A percentile compares a stretch with the other conserved stretches of the same genome.
Evolutionary conservation across 2,888 invertebrate species (phyloP).

Genomic region (Chrysolina americana): DNA sequence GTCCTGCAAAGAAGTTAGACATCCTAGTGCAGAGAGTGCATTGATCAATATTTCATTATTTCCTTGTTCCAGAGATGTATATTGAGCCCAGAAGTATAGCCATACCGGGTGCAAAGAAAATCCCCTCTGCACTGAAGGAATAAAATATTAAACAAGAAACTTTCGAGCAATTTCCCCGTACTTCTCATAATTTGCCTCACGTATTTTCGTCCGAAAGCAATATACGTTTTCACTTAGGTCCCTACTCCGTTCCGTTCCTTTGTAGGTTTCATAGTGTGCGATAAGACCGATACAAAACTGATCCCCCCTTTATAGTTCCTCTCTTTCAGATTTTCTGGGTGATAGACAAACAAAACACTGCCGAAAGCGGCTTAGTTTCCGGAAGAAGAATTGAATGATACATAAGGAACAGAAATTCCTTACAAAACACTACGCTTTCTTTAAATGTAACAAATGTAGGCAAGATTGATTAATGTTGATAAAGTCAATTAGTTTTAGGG

Average conservation of each 20-base stretch:
- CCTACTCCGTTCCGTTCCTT: conserved; percentile 34
- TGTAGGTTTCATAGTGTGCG: conserved; percentile 42
- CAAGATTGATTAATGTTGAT: too few relatives aligned
- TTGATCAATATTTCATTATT: not conserved
- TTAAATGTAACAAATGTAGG: too few relatives aligned
- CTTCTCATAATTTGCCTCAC: conserved; percentile 46
- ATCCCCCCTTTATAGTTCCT: conserved; percentile 24
- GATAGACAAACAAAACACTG: conserved; percentile 36
- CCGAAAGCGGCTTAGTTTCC: not conserved
- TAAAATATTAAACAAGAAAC: conserved; percentile 2
- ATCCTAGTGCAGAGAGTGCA: not conserved
- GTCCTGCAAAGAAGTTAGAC: too few relatives aligned
- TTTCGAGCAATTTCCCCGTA: conserved; percentile 1
- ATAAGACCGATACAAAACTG: conserved; percentile 38
- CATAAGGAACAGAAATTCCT: not conserved
- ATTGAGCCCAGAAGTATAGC: not conserved
- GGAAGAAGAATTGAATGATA: conserved; percentile 36
- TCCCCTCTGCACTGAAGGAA: not conserved
- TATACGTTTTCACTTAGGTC: conserved; percentile 47
- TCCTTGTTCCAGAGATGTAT: not conserved
- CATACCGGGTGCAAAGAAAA: not conserved
- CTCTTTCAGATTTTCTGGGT: conserved; percentile 33
- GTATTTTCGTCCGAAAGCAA: conserved; percentile 43
- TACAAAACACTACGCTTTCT: too few relatives aligned
- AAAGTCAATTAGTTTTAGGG: too few relatives aligned